Evolutionary conservation across 2,888 invertebrate species (phyloP), one percentile per base, ranked within the genome.

Genomic region (Ferrisia virgata): DNA sequence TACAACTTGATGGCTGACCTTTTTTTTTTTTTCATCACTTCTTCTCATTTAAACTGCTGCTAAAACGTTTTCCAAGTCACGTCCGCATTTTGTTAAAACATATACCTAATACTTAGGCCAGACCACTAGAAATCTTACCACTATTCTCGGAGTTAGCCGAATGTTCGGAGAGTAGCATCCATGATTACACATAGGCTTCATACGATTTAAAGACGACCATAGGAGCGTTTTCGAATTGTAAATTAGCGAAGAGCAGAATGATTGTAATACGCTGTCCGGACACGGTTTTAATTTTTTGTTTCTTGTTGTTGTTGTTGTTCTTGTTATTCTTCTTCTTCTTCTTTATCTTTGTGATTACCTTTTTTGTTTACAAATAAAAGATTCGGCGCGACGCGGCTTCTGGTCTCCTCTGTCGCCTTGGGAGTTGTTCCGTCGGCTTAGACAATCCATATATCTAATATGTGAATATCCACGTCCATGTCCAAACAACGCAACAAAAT

Each of bases 21-120:
- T 72, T 72, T 72, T 72, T 31, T 33, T 33, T 18, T 33, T 1
- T 4, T n/a, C n/a, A n/a, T n/a, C n/a, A n/a, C n/a, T n/a, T n/a
- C n/a, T n/a, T n/a, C n/a, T n/a, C n/a, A n/a, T n/a, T n/a, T n/a
- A n/a, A n/a, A n/a, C 18, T 3, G 28, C 25, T 53, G 53, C 69
- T 72, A 72, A 72, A 72, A 72, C 72, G 72, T 72, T 72, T 72
- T 72, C 72, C 72, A 72, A 72, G 72, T 72, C 72, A 72, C 72
- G 72, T 72, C 36, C 33, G 72, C 33, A 36, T 72, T 64, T 64
- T 64, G 64, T 72, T 72, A n/a, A n/a, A n/a, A n/a, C n/a, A n/a
- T n/a, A n/a, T n/a, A n/a, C n/a, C n/a, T n/a, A n/a, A n/a, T n/a
- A n/a, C n/a, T n/a, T n/a, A n/a, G n/a, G n/a, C n/a, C n/a, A n/a